Evolutionary conservation across 1,140 invertebrate species (phyloP), one percentile per base, ranked within the genome.

Genomic region (Thalassaphorura encarpata): DNA sequence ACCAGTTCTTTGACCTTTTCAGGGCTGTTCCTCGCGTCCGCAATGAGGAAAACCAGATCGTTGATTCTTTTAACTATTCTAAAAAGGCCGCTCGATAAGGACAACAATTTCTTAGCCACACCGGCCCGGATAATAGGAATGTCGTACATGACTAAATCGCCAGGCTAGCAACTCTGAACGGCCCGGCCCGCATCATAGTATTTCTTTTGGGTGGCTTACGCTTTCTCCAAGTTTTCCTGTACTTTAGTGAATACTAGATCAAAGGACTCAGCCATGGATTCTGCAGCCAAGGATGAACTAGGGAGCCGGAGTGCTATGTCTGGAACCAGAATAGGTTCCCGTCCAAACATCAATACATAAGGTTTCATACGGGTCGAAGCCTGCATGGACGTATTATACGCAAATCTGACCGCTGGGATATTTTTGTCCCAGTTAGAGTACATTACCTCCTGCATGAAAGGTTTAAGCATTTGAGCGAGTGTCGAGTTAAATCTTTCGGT

Each of bases 401-500:
- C 42, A 43, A 43, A 43, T 8, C 6, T 23, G 6, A 21, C 42
- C 11, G 42, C 8, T 8, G 21, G 6, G 42, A 43, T 23, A 43
- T 43, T 43, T 23, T 21, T 8, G 18, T 43, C 42, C 42, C 42
- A 43, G 6, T 18, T 11, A 8, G 6, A 6, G 21, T 8, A 43
- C 16, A 18, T 21, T 43, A 18, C 8, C 11, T 43, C 42, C 6
- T 6, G 8, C 11, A 43, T 43, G 18, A 13, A 43, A 18, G 42
- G 11, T 13, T 8, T 21, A 6, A 43, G 18, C 47, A 49, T 49
- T 8, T 21, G 29, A 6, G 15, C 27, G 5, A 49, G 16, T 8
- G 23, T 49, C 11, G 6, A 5, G 27, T 49, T 49, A 29, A 26
- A 52, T 8, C 39, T 13, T 52, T 52, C 51, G 8, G 51, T 52